Base-by-base conservation (phyloP, 2,797 vertebrate genomes). In the Phylloscopus collybita region DNA sequence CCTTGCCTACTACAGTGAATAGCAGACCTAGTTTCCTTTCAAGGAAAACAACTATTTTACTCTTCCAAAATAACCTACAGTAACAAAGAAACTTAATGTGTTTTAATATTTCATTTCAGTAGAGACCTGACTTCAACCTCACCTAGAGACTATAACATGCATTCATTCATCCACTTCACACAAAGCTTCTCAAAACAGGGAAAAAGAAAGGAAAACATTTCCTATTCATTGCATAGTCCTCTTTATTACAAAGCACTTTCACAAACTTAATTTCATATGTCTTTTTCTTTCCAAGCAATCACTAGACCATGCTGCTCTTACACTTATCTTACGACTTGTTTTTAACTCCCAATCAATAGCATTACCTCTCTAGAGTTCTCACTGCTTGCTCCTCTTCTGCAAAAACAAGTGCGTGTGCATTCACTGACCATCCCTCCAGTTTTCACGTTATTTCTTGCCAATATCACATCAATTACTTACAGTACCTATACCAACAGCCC, bases 361-460 rank as follows among this genome's bases (percentile, higher is more conserved):
- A 22, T 16, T 21, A 34, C 32, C 5, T 44, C 26, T 44, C 14
- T 1, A 2, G 6, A 47, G 16, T 1, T 32, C 29, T 44, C 20
- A 34, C 2, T 25, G 36, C 2, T 0, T 2, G 0, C 4, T 21
- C 15, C 45, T 42, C 40, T 20, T 36, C 42, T 14, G 15, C 34
- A 73, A 1, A 27, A 30, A 21, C 1, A 17, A 27, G 8, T 0
- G 27, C 8, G 11, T 0, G 29, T 2, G 20, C 16, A 2, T 10
- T 42, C 5, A 4, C 42, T 13, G 25, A 42, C n/a, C 54, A 69
- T 6, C 2, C 4, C 22, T 62, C 16, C 27, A 12, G 15, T 15
- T 76, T 30, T 29, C 32, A 21, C 0, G 9, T 29, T 2, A 62
- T 4, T 62, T 54, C 44, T 32, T 32, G 7, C 25, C 51, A 29